Percentiles rank a stretch among this genome's conserved stretches.
Evolutionary conservation across 2,113 vertebrate species (phyloP).

Genomic region (Amazona vittata): DNA sequence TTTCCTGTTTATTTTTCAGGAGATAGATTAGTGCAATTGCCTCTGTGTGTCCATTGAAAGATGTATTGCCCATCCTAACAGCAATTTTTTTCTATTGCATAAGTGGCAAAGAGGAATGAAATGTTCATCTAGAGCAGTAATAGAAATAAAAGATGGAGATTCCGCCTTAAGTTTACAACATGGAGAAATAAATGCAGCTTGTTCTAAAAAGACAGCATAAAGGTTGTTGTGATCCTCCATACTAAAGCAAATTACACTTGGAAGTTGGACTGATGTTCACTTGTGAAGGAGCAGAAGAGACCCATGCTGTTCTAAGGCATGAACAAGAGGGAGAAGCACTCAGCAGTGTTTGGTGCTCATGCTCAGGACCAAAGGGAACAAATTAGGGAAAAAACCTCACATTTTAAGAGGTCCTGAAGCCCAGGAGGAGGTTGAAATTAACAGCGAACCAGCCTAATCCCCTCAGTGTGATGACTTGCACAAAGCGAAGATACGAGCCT

Average conservation of each 20-base stretch:
- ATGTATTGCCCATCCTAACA: background rate
- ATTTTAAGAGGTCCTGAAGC: background rate
- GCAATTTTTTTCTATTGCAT: background rate
- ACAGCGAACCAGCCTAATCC: background rate
- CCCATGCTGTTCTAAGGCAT: background rate
- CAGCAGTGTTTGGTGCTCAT: background rate
- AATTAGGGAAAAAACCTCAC: background rate
- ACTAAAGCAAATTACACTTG: background rate
- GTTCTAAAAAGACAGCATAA: background rate
- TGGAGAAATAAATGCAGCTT: background rate
- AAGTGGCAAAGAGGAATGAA: slow-evolving; percentile 41
- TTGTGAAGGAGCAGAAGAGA: background rate
- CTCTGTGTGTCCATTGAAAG: background rate
- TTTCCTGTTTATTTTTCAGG: background rate
- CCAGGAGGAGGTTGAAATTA: background rate
- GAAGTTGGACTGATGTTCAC: background rate
- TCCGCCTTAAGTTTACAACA: background rate
- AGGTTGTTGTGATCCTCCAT: background rate
- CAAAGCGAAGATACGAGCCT: background rate
- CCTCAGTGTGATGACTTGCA: too few relatives aligned
- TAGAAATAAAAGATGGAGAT: background rate
- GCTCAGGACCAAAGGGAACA: background rate
- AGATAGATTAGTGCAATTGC: background rate
- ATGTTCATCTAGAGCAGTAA: background rate
- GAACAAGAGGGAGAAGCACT: background rate